phyloP scores from a whole-genome alignment of 2,113 vertebrate species.

The Upupa epops region DNA sequence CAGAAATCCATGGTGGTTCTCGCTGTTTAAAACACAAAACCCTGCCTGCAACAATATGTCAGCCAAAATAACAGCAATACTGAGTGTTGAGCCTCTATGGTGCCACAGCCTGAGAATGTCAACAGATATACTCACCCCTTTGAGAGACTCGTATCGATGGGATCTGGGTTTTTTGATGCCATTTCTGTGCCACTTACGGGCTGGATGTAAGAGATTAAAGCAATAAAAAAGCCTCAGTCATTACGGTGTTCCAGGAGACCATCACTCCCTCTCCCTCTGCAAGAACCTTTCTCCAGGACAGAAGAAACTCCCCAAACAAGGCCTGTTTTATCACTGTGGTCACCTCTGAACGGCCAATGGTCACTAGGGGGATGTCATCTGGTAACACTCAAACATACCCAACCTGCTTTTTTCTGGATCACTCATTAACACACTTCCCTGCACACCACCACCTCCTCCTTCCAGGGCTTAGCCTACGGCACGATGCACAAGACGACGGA shows the following conservation, averaged over 20 bases:
- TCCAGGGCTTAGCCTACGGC: too few species aligned
- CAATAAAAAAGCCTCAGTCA: not conserved
- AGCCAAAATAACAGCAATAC: not conserved
- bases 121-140: slow-evolving; percentile 83
- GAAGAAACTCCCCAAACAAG: rapidly evolving
- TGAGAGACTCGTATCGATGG: slow-evolving; percentile 90
- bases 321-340: not conserved
- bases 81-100: not conserved
- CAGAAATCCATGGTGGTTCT: not conserved
- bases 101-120: not conserved
- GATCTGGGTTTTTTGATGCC: slow-evolving; percentile 95
- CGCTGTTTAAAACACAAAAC: not conserved
- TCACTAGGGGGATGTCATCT: rapidly evolving
- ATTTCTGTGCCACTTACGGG: slow-evolving; percentile 96
- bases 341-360: rapidly evolving
- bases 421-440: too few species aligned
- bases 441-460: too few species aligned
- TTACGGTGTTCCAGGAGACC: not conserved
- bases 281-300: not conserved
- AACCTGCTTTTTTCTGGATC: too few species aligned
- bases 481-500: too few species aligned
- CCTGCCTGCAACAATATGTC: rapidly evolving
- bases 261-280: rapidly evolving
- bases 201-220: slow-evolving; percentile 49
- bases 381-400: rapidly evolving